These are phyloP conservation scores for Neoniphon sammara DNA, from an alignment of 2,797 vertebrate genomes.

Conservation along the genomic window DNA sequence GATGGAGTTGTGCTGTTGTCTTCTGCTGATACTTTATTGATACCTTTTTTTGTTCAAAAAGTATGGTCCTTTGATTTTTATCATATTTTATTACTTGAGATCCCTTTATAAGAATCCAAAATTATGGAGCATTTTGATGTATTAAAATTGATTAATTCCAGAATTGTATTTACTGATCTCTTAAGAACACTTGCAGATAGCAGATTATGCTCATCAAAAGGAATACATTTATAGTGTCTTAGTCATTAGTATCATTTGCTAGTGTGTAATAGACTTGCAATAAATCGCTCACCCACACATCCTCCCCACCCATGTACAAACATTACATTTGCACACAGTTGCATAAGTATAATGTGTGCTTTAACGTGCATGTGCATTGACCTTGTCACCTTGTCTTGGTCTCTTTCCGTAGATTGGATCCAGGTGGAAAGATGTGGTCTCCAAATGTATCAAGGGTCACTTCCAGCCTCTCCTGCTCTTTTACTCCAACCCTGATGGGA, in stretches of 20 bases:
- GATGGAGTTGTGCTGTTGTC: background rate
- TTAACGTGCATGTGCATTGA: background rate
- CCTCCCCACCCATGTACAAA: no score
- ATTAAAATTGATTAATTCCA: background rate
- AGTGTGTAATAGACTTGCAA: background rate
- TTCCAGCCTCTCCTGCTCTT: conserved; percentile 97
- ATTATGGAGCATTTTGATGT: conserved; percentile 2
- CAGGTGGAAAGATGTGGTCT: conserved; percentile 96
- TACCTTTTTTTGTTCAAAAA: conserved; percentile 12
- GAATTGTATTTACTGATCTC: no score
- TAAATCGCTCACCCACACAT: background rate
- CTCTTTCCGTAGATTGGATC: conserved; percentile 86
- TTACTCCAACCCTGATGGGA: conserved; percentile 94
- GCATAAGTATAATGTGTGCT: background rate
- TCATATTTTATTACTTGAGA: background rate
- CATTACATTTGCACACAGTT: no score
- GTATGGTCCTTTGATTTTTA: background rate
- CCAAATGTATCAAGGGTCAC: conserved; percentile 94
- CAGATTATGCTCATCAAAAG: background rate
- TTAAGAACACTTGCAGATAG: background rate
- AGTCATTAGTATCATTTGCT: background rate
- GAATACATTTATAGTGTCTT: background rate
- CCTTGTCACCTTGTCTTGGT: conserved; percentile 9
- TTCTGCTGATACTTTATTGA: background rate
- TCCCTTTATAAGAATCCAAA: background rate